phyloP scores from a whole-genome alignment of 2,888 invertebrate genomes.

The Holacanthella duospinosa region DNA sequence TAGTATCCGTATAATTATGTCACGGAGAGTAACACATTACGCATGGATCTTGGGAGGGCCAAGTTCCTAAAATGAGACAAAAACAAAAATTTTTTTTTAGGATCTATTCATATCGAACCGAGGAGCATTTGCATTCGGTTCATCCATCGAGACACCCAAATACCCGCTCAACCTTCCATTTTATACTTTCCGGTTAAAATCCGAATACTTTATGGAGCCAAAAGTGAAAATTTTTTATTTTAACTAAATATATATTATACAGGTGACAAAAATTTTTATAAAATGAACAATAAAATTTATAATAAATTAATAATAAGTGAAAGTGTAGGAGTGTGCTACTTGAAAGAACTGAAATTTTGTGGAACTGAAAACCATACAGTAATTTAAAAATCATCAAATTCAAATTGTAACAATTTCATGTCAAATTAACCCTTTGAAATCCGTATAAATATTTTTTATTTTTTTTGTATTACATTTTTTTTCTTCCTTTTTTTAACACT shows the following conservation, averaged over 20 bases:
- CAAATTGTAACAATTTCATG: background rate
- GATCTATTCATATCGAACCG: background rate
- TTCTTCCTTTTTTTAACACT: background rate
- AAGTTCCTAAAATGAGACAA: no score
- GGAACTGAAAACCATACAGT: background rate
- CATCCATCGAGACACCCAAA: no score
- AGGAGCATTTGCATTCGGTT: background rate
- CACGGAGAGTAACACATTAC: background rate
- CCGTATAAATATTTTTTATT: no score
- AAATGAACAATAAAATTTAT: background rate
- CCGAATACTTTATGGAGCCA: background rate
- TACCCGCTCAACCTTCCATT: no score
- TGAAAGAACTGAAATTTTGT: no score
- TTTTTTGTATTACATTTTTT: no score
- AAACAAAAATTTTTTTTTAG: background rate
- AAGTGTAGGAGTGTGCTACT: background rate
- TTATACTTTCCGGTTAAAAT: no score
- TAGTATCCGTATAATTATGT: background rate
- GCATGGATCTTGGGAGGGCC: background rate
- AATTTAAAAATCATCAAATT: background rate
- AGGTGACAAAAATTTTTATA: background rate
- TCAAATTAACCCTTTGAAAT: background rate
- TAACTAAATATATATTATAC: no score
- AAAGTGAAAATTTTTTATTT: background rate
- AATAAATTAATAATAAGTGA: background rate